Base-by-base conservation (phyloP, 2,888 invertebrate species). In the Thymelicus lineola region DNA sequence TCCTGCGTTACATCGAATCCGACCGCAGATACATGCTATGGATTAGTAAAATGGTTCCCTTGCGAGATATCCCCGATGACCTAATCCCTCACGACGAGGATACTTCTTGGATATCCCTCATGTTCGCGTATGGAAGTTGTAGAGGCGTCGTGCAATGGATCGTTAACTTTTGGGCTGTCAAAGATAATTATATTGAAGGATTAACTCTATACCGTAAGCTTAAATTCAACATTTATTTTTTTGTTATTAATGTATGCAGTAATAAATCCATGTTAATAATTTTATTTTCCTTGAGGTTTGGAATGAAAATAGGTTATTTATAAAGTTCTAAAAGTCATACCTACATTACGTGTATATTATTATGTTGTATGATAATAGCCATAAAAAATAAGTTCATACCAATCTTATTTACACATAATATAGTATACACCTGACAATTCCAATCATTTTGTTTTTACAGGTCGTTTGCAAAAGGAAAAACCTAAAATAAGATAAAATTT, bases 101-200 rank as follows among this genome's bases (percentile, higher is more conserved):
- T 70, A 92, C 91, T 0, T 80, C 86, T 45, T 93, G 93, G 93
- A 85, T 91, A n/a, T 75, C 90, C 0, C 75, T 91, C 4, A 70
- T 88, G 1, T 74, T 92, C 69, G 89, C 90, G 0, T 93, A 86
- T 75, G 38, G 74, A 70, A 90, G 90, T 78, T 72, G 85, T 65
- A 76, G 92, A 12, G 91, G 88, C 0, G 69, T 91, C 1, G 87
- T 92, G 10, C 88, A 85, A 69, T 92, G 91, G 91, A 46, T 91
- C 15, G 36, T 90, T 62, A 93, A 93, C 79, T 88, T 86, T 64
- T 93, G 93, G 92, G 76, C 91, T 12, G 78, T 91, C 0, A 87
- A 91, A 66, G 93, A 93, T 71, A 89, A 87, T 70, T 91, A 87
- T 70, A 83, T 77, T 36, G 83, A 84, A 35, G 89, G 91, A 0